Evolutionary conservation across 2,888 invertebrate species (phyloP), one percentile per base, ranked within the genome.

Genomic region (Pachliopta kotzebuea): DNA sequence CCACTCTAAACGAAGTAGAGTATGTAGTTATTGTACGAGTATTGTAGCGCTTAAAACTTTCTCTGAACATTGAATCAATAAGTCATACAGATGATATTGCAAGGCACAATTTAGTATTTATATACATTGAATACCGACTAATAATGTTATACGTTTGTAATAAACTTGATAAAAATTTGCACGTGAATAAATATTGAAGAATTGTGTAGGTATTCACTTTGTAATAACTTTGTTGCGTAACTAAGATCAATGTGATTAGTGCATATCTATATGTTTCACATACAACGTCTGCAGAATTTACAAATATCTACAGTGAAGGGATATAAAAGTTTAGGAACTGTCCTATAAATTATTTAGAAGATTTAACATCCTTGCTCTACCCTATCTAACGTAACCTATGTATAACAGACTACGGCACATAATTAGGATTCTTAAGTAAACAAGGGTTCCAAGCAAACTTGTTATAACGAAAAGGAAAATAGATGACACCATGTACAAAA

Each of bases 361-460:
- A n/a, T 45, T n/a, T 45, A n/a, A 45, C n/a, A 45, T 45, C 7
- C 45, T n/a, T 45, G 7, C n/a, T n/a, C 6, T 8, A n/a, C 45
- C 45, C 18, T 8, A 45, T n/a, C n/a, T 45, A 45, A 45, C n/a
- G 45, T 45, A n/a, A 45, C n/a, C 18, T 45, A 45, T 45, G 18
- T 18, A n/a, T 45, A 45, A 45, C 45, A 45, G 6, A n/a, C 18
- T 7, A 45, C 7, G n/a, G 18, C n/a, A 18, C 45, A 45, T 45
- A n/a, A 45, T 45, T 45, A 18, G 45, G n/a, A 45, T 45, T 45
- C 45, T 45, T 45, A 45, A 45, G 18, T n/a, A 45, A 45, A 45
- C n/a, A 45, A 45, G 6, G 45, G n/a, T 45, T 45, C 45, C 11
- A 18, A 45, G 45, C 18, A 45, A 45, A 45, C 11, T 45, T 45